phyloP scores from a whole-genome alignment of 2,113 vertebrate species.

The Plestiodon gilberti region DNA sequence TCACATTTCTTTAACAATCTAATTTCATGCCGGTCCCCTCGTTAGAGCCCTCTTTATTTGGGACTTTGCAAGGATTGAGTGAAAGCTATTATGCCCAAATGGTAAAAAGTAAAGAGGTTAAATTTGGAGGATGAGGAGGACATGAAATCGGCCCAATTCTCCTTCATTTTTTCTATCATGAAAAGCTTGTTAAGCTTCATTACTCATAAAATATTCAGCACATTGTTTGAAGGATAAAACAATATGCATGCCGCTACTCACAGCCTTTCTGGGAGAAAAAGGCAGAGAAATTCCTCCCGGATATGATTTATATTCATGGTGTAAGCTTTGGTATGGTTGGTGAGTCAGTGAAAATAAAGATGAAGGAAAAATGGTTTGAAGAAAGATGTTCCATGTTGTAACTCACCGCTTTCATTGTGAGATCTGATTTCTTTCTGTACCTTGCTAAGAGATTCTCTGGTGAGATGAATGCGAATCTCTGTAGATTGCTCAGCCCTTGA shows the following conservation, averaged over 20 bases:
- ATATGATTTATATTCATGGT: constrained; percentile 58
- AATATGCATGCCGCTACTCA: constrained; percentile 38
- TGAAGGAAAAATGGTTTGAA: constrained; percentile 25
- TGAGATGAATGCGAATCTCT: constrained; percentile 65
- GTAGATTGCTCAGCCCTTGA: constrained; percentile 30
- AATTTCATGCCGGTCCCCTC: not conserved
- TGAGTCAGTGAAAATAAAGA: constrained; percentile 59
- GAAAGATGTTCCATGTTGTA: constrained; percentile 54
- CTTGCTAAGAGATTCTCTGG: constrained; percentile 53
- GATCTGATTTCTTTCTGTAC: constrained; percentile 65
- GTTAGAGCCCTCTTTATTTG: not conserved
- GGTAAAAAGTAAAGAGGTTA: constrained; percentile 14
- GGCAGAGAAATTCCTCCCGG: constrained; percentile 59
- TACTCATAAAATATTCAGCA: constrained; percentile 68
- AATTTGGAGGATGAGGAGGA: constrained; percentile 24
- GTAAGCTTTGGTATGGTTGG: constrained; percentile 49
- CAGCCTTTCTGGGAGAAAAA: constrained; percentile 43
- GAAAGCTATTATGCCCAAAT: not conserved
- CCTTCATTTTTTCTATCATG: constrained; percentile 48
- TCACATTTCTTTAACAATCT: not conserved
- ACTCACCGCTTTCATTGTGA: constrained; percentile 41
- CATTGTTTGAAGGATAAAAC: constrained; percentile 70
- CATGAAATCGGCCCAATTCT: constrained; percentile 10
- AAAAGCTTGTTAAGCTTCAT: constrained; percentile 49
- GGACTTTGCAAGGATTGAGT: not conserved